Conservation (phyloP, 1,140 invertebrate genomes). For the Drosophila teissieri region DNA sequence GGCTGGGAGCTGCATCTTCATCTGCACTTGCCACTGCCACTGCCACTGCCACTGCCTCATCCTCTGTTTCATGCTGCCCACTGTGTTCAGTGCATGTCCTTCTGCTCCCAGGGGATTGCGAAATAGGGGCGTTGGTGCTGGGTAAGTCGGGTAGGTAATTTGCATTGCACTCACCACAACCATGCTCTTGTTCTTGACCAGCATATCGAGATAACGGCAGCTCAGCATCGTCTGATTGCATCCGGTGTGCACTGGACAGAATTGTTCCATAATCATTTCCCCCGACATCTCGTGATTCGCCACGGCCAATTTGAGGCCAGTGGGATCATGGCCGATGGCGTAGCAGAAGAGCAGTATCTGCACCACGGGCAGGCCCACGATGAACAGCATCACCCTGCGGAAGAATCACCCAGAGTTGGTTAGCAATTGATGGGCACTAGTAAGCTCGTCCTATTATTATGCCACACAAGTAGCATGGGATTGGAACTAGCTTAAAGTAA, state of each 20-base stretch:
- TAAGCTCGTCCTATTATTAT: not conserved
- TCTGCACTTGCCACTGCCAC: slow-evolving; percentile 2
- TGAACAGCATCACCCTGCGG: slow-evolving; percentile 93
- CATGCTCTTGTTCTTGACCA: slow-evolving; percentile 87
- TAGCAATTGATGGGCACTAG: not conserved
- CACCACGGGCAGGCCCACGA: slow-evolving; percentile 95
- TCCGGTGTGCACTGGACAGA: slow-evolving; percentile 85
- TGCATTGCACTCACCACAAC: slow-evolving; percentile 86
- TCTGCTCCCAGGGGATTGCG: not conserved
- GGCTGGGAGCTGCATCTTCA: slow-evolving; percentile 11
- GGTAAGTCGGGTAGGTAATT: slow-evolving; percentile 59
- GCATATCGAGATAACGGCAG: slow-evolving; percentile 90
- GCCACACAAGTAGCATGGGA: not conserved
- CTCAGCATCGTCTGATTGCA: slow-evolving; percentile 90
- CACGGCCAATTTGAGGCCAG: slow-evolving; percentile 92
- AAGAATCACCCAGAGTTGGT: slow-evolving; percentile 9
- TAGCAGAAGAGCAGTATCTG: slow-evolving; percentile 98
- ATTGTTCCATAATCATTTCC: slow-evolving; percentile 86
- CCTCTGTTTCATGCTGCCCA: not conserved
- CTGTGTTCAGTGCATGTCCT: not conserved
- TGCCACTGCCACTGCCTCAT: not conserved
- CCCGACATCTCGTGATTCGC: slow-evolving; percentile 92
- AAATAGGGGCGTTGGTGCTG: not conserved
- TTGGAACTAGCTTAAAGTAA: not conserved
- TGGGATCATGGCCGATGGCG: slow-evolving; percentile 96